Base-by-base conservation (phyloP, 2,797 vertebrate species). In the Parauchenoglanis ngamensis region DNA sequence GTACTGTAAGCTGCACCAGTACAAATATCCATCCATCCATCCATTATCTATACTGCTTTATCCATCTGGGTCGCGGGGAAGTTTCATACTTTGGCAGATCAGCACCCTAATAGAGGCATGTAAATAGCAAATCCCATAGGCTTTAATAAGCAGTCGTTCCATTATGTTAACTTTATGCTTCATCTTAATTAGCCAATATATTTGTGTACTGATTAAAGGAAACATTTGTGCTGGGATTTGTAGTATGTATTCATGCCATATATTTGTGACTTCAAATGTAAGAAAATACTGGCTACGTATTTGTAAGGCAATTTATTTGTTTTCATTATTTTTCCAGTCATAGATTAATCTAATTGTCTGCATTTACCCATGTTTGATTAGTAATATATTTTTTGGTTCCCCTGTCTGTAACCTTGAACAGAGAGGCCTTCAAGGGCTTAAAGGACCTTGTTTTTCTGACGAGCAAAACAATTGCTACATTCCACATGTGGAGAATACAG, bases 401-500 rank as follows among this genome's bases (percentile, higher is more conserved):
- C 54, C 70, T 87, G 10, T 78, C 52, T 3, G 44, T 79, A 86
- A 87, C 86, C 86, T 87, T 85, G 49, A 85, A 87, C 44, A 54
- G 19, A 87, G 85, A 81, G 67, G 85, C 83, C 86, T 79, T 28
- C 31, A 70, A 73, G 23, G 46, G 15, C 21, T 68, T 59, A 46
- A 13, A 77, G 65, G 68, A 85, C 56, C 75, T 63, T 83, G 12
- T 67, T 78, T 61, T 35, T 81, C 61, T 75, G 25, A 65, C 85
- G 73, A 85, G 86, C 75, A 84, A 77, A 84, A 84, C 65, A 87
- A 79, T 52, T 28, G 86, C 73, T 77, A 59, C 83, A 77, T 80
- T 86, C 83, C 78, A 90, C 67, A 72, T 86, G 78, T 73, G 82
- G 86, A 80, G 77, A 88, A 85, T 28, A 54, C 35, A 2, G 23